Base-by-base conservation (phyloP, 2,888 invertebrate species). In the Oxyscelio sp. region DNA sequence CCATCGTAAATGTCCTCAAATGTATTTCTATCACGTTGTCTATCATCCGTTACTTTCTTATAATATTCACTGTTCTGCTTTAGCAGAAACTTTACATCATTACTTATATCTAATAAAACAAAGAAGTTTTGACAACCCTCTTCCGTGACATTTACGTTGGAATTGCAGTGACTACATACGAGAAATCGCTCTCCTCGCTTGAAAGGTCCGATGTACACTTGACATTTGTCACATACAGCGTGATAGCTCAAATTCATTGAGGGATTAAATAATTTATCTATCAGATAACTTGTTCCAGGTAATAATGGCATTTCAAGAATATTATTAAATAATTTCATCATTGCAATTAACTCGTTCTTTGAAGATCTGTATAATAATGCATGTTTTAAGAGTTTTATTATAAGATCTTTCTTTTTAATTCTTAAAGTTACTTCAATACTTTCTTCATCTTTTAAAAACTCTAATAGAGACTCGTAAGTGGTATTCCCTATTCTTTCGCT, bases 241-340 rank as follows among this genome's bases (percentile, higher is more conserved):
- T 48, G 48, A 48, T 48, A 48, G 4, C 11, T 48, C 4, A 48
- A 21, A 8, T 9, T 21, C 4, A 3, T 19, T 9, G 19, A 19
- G 4, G 48, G 48, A 48, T 9, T 9, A 48, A 48, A 48, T 48
- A 48, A 48, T 48, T 48, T 48, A 48, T 48, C 11, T 11, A 48
- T 2, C 2, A 27, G 6, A 27, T 27, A 27, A 4, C 27, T 27
- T 6, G 27, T 4, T 3, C 4, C 6, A 27, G 27, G 27, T 4
- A 27, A 27, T 27, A 27, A n/a, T n/a, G n/a, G n/a, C n/a, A n/a
- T n/a, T n/a, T n/a, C n/a, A n/a, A n/a, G n/a, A n/a, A n/a, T n/a
- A n/a, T n/a, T n/a, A n/a, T n/a, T n/a, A n/a, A n/a, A n/a, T n/a
- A n/a, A n/a, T n/a, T n/a, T n/a, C n/a, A n/a, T n/a, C n/a, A n/a